Evolutionary conservation across 2,113 vertebrate genomes (phyloP), one percentile per base, ranked within the genome.

Genomic region (Riparia riparia): DNA sequence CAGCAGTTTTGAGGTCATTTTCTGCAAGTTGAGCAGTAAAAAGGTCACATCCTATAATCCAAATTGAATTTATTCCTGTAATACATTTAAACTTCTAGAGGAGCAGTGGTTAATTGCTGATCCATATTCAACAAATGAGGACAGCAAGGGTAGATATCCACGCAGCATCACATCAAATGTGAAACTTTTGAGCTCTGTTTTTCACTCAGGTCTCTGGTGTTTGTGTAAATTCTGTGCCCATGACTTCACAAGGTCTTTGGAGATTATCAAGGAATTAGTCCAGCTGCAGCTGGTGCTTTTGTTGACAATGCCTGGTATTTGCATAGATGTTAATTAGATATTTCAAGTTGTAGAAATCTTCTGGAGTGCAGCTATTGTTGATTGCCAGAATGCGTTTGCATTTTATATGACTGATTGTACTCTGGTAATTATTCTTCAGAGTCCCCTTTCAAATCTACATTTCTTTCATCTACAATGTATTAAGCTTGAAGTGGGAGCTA

Each of bases 111-210:
- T 98, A 97, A 98, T 96, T 97, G 92, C 95, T 97, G 98, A 98
- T 98, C 97, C 78, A 96, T 98, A 97, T 95, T 97, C 93, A 97
- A 96, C 87, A 98, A 97, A 97, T 95, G 86, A 97, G 84, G 77
- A 78, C 69, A 94, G 29, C 64, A 49, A 74, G 70, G 82, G 80
- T 66, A 95, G 86, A 92, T 86, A 87, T 96, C 95, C 44, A 64
- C 90, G 82, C 84, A 71, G 56, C 17, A 22, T 83, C 72, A 91
- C 74, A 93, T 96, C 85, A 93, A 82, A 93, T 9, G 2, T 80
- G 73, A 31, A 96, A 96, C 51, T 94, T 95, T 74, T 64, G 57
- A 93, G 68, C 68, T 93, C 44, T 41, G 42, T 65, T 92, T 85
- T 87, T 79, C 14, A 60, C 69, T 56, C 80, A 57, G 34, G 85